A percentile compares a stretch with the other conserved stretches of the same genome.
These are phyloP conservation scores for Eumerus sabulonum DNA, from an alignment of 2,888 invertebrate species.

Conservation along the genomic window DNA sequence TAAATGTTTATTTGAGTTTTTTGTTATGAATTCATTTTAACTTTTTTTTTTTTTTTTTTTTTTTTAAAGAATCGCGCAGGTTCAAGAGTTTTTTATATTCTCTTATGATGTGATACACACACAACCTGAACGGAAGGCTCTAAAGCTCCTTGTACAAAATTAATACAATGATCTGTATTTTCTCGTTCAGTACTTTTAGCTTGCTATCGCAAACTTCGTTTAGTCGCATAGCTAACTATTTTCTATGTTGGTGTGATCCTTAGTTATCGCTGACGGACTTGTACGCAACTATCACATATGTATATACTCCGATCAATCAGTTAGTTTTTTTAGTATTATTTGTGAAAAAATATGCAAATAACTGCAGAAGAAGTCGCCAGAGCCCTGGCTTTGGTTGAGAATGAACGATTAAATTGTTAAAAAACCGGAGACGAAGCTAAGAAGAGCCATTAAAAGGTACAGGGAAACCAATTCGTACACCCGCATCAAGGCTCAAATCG, in stretches of 20 bases:
- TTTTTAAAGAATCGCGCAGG: no score
- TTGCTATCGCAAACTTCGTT: slow-evolving; percentile 88
- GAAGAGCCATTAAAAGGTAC: slow-evolving; percentile 7
- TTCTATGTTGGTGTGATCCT: slow-evolving; percentile 94
- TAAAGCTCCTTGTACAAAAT: slow-evolving; percentile 89
- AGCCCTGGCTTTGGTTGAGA: slow-evolving; percentile 4
- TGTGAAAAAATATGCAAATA: slow-evolving; percentile 16
- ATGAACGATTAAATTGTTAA: neutral
- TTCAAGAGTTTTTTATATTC: no score
- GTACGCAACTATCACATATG: slow-evolving; percentile 94
- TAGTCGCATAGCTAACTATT: slow-evolving; percentile 88
- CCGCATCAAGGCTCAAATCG: neutral
- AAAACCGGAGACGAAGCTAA: neutral
- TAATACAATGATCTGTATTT: slow-evolving; percentile 93
- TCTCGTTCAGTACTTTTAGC: slow-evolving; percentile 89
- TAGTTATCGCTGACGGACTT: slow-evolving; percentile 94
- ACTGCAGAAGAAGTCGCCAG: slow-evolving; percentile 15
- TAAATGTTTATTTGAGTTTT: neutral
- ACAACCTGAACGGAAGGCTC: no score
- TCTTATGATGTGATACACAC: no score
- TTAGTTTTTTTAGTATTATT: slow-evolving; percentile 5
- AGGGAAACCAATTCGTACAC: neutral
- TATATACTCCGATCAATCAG: slow-evolving; percentile 95
- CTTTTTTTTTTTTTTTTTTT: neutral
- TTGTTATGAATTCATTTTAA: slow-evolving; percentile 4